Conservation (phyloP, 2,797 vertebrate species). For the Thaleichthys pacificus region DNA sequence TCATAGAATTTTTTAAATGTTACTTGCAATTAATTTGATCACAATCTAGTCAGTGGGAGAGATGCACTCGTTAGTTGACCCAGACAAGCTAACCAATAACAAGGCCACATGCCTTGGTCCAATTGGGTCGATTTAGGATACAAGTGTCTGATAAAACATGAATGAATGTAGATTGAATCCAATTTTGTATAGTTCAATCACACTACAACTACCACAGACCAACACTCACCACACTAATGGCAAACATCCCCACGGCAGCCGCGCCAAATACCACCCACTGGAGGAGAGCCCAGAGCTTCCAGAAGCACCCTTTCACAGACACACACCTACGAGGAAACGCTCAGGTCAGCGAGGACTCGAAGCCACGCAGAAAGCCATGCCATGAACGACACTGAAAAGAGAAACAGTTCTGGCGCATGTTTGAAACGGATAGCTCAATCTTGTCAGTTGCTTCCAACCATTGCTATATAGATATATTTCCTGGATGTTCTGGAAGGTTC, state of each 20-base stretch:
- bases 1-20: no score
- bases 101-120: background rate
- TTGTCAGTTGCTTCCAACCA: no score
- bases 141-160: background rate
- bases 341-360: background rate
- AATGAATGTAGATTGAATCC: no score
- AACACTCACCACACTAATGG: constrained; percentile 77
- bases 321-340: constrained; percentile 60
- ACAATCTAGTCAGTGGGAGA: background rate
- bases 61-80: background rate
- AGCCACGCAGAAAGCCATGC: background rate
- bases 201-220: background rate
- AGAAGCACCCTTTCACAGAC: constrained; percentile 62
- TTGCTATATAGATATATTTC: no score
- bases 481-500: background rate
- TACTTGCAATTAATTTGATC: background rate
- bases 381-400: background rate
- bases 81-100: background rate
- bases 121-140: background rate
- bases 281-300: constrained; percentile 69
- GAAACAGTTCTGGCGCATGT: no score
- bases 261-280: constrained; percentile 69
- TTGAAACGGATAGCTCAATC: no score
- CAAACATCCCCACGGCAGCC: constrained; percentile 66
- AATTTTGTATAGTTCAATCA: no score